Evolutionary conservation across 2,113 vertebrate genomes (phyloP).

Genomic region (Carettochelys insculpta): DNA sequence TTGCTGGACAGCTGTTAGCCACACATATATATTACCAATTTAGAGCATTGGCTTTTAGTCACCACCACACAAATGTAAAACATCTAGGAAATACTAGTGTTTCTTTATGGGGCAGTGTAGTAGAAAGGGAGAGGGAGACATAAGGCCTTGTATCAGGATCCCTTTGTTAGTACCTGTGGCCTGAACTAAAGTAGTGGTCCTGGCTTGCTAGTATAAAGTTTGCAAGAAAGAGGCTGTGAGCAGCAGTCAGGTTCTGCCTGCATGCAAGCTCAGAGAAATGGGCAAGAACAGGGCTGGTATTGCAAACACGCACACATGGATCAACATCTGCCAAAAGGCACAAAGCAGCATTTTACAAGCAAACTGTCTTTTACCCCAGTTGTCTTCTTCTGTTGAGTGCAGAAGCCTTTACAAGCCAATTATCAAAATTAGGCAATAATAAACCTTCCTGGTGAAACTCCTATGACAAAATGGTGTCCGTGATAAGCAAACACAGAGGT

Average conservation of each 20-base stretch:
- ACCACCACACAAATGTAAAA: neutral
- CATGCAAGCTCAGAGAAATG: too few species aligned
- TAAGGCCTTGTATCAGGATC: too few species aligned
- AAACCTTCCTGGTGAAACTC: neutral
- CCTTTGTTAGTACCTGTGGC: too few species aligned
- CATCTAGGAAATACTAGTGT: neutral
- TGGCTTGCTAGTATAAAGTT: too few species aligned
- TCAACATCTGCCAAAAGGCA: neutral
- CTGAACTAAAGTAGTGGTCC: too few species aligned
- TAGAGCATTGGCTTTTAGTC: neutral
- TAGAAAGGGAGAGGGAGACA: too few species aligned
- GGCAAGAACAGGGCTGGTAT: too few species aligned
- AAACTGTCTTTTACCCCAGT: neutral
- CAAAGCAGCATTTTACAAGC: conserved; percentile 1
- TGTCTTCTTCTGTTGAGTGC: neutral
- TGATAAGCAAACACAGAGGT: neutral
- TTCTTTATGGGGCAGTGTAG: neutral
- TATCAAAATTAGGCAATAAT: conserved; percentile 14
- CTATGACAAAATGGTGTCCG: neutral
- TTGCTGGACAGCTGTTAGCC: neutral
- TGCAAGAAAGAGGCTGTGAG: too few species aligned
- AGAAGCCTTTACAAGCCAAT: neutral
- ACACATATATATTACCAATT: neutral
- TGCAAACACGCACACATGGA: too few species aligned
- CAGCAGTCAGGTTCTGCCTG: too few species aligned